phyloP scores from a whole-genome alignment of 2,888 invertebrate species.

The Prenolepis imparis region DNA sequence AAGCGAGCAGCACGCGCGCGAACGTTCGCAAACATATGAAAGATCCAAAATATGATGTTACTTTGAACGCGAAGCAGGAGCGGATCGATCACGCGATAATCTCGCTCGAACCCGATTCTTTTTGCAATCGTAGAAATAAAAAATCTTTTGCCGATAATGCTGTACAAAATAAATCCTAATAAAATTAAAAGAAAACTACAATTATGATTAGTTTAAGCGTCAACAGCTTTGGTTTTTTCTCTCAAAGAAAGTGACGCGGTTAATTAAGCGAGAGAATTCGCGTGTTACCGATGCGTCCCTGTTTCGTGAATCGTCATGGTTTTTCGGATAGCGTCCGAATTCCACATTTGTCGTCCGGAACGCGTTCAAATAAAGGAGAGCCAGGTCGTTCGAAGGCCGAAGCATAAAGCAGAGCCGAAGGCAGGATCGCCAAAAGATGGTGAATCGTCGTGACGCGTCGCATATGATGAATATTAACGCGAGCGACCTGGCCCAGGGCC shows the following conservation, averaged over 20 bases:
- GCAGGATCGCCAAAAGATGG: conserved; percentile 41
- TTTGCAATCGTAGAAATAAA: neutral
- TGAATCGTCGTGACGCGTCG: conserved; percentile 37
- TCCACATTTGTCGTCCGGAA: conserved; percentile 56
- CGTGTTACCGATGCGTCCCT: conserved; percentile 28
- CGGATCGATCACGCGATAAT: conserved; percentile 35
- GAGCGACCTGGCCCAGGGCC: conserved; percentile 29
- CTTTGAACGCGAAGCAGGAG: conserved; percentile 38
- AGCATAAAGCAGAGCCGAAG: conserved; percentile 43
- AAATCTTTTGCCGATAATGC: neutral
- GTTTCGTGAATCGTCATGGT: conserved; percentile 20
- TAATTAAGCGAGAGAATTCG: conserved; percentile 4
- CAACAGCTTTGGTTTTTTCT: neutral
- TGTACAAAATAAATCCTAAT: neutral
- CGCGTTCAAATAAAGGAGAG: conserved; percentile 62
- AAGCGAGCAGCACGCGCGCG: conserved; percentile 19
- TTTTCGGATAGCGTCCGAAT: conserved; percentile 59
- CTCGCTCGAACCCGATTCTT: too few relatives aligned
- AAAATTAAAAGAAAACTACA: neutral
- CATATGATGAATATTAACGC: conserved; percentile 69
- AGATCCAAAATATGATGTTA: conserved; percentile 63
- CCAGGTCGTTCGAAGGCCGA: conserved; percentile 64
- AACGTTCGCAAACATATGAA: conserved; percentile 57
- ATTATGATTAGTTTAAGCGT: neutral
- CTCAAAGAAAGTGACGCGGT: neutral